Percentiles rank a stretch among this genome's conserved stretches.
These are phyloP conservation scores for Apis mellifera DNA, from an alignment of 1,140 invertebrate genomes.

Conservation along the genomic window Amel_HAv3.1 CM009941.2:14179501-14180000, in stretches of 20 bases:
- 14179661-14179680: constrained; percentile 66
- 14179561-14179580: constrained; percentile 80
- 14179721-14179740: constrained; percentile 54
- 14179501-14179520: constrained; percentile 67
- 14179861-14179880: constrained; percentile 65
- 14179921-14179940: constrained; percentile 61
- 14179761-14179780: constrained; percentile 57
- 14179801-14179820: constrained; percentile 44
- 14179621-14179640: constrained; percentile 75
- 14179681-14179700: constrained; percentile 40
- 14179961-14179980: constrained; percentile 44
- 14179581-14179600: constrained; percentile 77
- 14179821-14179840: constrained; percentile 43
- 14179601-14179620: constrained; percentile 66
- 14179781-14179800: constrained; percentile 51
- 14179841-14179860: constrained; percentile 49
- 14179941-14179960: constrained; percentile 54
- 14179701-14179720: constrained; percentile 53
- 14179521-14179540: constrained; percentile 71
- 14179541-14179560: constrained; percentile 79
- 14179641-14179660: constrained; percentile 64
- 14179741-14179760: constrained; percentile 63
- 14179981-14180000: constrained; percentile 39
- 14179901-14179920: constrained; percentile 68
- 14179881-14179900: constrained; percentile 67